Conservation (phyloP, 2,888 invertebrate genomes). For the Hemaris fuciformis region DNA sequence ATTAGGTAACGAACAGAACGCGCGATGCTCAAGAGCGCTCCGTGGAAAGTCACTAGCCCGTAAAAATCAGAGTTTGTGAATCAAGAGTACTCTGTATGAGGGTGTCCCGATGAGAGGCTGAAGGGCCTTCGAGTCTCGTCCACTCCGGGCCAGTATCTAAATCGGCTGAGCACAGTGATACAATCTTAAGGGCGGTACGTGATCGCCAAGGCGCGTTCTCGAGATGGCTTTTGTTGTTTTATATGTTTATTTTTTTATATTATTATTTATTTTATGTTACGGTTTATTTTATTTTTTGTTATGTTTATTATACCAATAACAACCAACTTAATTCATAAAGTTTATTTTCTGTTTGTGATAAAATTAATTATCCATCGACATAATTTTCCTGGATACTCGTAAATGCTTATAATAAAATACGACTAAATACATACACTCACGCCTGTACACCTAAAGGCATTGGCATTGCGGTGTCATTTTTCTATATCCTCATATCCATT, state of each 20-base stretch:
- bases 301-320: too few relatives aligned
- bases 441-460: too few relatives aligned
- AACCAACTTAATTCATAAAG: too few relatives aligned
- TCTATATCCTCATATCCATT: too few relatives aligned
- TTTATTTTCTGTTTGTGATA: too few relatives aligned
- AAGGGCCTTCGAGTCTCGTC: constrained; percentile 38
- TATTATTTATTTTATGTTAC: not conserved
- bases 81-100: constrained; percentile 56
- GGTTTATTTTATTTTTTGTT: not conserved
- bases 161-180: constrained; percentile 35
- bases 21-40: constrained; percentile 41
- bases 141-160: constrained; percentile 43
- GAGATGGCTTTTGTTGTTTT: not conserved
- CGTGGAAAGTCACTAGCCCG: constrained; percentile 54
- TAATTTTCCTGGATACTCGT: too few relatives aligned
- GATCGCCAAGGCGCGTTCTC: not conserved
- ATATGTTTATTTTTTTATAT: not conserved
- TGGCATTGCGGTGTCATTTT: too few relatives aligned
- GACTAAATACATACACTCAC: too few relatives aligned
- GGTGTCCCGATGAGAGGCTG: constrained; percentile 53
- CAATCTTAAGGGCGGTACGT: constrained; percentile 15
- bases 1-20: constrained; percentile 47
- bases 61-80: constrained; percentile 61
- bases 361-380: too few relatives aligned
- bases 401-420: too few relatives aligned